Evolutionary conservation across 2,113 vertebrate species (phyloP).

Genomic region (Picathartes gymnocephalus): DNA sequence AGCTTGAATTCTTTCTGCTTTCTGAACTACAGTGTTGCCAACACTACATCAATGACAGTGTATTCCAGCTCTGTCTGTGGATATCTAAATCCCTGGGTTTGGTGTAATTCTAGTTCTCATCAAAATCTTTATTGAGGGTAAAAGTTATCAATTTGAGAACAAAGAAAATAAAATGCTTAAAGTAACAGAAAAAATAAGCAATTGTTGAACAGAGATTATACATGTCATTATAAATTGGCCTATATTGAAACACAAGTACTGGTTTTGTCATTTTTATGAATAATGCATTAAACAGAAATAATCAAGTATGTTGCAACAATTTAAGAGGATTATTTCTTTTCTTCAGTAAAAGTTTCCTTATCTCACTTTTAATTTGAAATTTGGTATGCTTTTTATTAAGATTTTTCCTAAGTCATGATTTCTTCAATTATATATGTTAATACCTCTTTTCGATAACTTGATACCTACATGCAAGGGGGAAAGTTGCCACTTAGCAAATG

Average conservation of each 20-base stretch:
- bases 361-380: conserved; percentile 1
- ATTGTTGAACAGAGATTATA: conserved; percentile 15
- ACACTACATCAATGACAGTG: neutral
- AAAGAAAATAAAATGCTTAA: conserved; percentile 10
- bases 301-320: conserved; percentile 8
- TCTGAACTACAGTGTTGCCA: neutral
- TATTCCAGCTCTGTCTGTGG: neutral
- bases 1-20: neutral
- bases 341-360: conserved; percentile 3
- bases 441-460: neutral
- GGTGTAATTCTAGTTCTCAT: neutral
- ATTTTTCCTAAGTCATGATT: neutral
- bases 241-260: conserved; percentile 31
- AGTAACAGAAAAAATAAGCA: neutral
- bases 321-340: conserved; percentile 46
- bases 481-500: conserved; percentile 2
- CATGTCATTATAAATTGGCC: conserved; percentile 3
- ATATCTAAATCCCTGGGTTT: neutral
- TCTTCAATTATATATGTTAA: neutral
- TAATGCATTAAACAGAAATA: conserved; percentile 39
- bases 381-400: neutral
- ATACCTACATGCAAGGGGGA: neutral
- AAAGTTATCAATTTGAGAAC: conserved; percentile 3
- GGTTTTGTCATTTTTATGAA: conserved; percentile 29
- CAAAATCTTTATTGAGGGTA: conserved; percentile 2